A percentile compares a stretch with the other conserved stretches of the same genome.
Conservation (phyloP, 2,888 invertebrate species). For the Caenorhabditis angaria region DNA sequence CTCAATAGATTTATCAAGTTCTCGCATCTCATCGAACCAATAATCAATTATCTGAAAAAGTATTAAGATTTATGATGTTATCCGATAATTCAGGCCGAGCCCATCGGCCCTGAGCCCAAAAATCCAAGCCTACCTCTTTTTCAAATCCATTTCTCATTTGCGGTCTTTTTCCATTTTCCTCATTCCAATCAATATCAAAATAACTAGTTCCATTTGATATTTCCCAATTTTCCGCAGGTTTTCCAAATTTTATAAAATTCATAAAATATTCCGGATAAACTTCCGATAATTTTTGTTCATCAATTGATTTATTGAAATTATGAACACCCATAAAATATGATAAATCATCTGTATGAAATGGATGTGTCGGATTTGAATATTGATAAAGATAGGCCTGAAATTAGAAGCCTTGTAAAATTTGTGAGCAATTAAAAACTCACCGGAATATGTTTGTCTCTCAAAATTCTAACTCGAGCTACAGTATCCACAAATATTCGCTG, state of each 20-base stretch:
- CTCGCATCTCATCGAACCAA: conserved; percentile 22
- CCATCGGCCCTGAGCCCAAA: too few relatives aligned
- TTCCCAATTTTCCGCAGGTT: conserved; percentile 13
- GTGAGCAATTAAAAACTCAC: too few relatives aligned
- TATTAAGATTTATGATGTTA: background rate
- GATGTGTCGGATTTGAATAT: conserved; percentile 48
- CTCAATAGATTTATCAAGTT: conserved; percentile 7
- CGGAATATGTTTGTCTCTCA: conserved; percentile 16
- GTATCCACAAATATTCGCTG: conserved; percentile 27
- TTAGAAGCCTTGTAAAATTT: too few relatives aligned
- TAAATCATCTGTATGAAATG: conserved; percentile 53
- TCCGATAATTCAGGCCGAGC: too few relatives aligned
- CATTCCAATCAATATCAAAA: conserved; percentile 33
- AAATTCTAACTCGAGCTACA: background rate
- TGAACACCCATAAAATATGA: conserved; percentile 56
- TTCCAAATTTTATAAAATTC: conserved; percentile 45
- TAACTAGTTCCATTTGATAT: conserved; percentile 11
- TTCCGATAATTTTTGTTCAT: conserved; percentile 40
- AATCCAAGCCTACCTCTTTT: conserved; percentile 11
- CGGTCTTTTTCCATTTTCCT: conserved; percentile 15
- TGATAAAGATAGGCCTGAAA: conserved; percentile 56
- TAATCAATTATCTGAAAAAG: conserved; percentile 23
- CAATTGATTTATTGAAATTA: conserved; percentile 46
- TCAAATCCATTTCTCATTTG: conserved; percentile 20
- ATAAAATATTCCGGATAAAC: conserved; percentile 42